Evolutionary conservation across 2,888 invertebrate species (phyloP).

Genomic region (Cerceris ruficornis): DNA sequence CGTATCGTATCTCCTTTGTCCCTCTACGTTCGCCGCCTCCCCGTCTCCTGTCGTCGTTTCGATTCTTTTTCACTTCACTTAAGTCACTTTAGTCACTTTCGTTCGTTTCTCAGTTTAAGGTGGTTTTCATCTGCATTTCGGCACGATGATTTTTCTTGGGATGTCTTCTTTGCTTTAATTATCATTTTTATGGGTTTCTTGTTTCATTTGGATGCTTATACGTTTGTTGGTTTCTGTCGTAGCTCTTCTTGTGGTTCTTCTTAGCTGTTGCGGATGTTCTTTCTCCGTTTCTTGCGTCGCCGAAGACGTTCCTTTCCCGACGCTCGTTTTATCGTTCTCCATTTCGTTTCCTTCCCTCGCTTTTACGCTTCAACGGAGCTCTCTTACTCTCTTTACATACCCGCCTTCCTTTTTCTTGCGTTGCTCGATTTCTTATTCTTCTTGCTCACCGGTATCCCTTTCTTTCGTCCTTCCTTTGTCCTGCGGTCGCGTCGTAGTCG

Average conservation of each 20-base stretch:
- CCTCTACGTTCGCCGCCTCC: conserved; percentile 38
- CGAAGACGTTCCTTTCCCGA: neutral
- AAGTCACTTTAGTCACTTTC: too few species aligned
- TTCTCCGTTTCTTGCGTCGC: neutral
- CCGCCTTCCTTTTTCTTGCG: conserved; percentile 25
- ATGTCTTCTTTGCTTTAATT: too few species aligned
- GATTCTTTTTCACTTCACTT: neutral
- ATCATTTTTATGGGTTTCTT: too few species aligned
- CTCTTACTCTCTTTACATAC: neutral
- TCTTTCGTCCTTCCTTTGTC: conserved; percentile 2
- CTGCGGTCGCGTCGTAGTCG: neutral
- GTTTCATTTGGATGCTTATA: too few species aligned
- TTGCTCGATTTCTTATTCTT: neutral
- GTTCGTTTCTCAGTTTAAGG: too few species aligned
- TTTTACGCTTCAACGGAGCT: neutral
- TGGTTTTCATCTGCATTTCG: too few species aligned
- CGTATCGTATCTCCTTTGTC: conserved; percentile 3
- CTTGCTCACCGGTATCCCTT: neutral
- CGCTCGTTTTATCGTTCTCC: neutral
- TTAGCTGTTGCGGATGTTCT: neutral
- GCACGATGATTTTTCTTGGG: too few species aligned
- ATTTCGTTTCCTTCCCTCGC: neutral
- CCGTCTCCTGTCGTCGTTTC: conserved; percentile 41
- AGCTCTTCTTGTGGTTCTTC: too few species aligned
- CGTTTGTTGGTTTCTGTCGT: too few species aligned